Percentiles rank a stretch among this genome's conserved stretches.
Conservation (phyloP, 2,113 vertebrate genomes). For the Nipponia nippon region DNA sequence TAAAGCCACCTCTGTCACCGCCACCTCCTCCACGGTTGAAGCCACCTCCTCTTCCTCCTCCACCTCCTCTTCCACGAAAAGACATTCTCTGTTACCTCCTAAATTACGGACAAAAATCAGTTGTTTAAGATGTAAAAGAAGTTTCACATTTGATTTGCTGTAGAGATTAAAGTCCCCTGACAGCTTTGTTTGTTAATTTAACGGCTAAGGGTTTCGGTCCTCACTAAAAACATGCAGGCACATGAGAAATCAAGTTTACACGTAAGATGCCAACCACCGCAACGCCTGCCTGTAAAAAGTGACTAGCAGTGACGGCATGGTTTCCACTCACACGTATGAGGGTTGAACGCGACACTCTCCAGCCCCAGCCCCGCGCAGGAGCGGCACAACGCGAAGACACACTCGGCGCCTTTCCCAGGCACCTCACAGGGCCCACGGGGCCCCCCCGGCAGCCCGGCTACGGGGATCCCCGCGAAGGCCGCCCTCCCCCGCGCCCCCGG, state of each 20-base stretch:
- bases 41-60: conserved; percentile 76
- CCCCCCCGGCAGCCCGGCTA: neutral
- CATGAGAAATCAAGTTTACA: neutral
- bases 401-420: neutral
- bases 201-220: fast-evolving
- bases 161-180: neutral
- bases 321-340: fast-evolving
- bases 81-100: conserved; percentile 76
- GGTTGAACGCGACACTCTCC: fast-evolving
- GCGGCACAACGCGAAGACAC: fast-evolving
- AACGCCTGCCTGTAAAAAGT: fast-evolving
- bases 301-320: fast-evolving
- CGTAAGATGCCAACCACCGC: fast-evolving
- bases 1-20: conserved; percentile 70
- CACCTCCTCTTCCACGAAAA: conserved; percentile 81
- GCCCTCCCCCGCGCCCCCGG: too few relatives aligned
- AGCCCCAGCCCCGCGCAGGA: too few relatives aligned
- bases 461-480: neutral
- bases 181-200: neutral
- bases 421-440: neutral
- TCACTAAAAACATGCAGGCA: fast-evolving
- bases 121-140: neutral
- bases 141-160: neutral
- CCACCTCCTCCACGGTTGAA: conserved; percentile 46
- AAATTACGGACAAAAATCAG: fast-evolving